Conservation (phyloP, 2,888 invertebrate genomes). For the Leptogaster cylindrica region DNA sequence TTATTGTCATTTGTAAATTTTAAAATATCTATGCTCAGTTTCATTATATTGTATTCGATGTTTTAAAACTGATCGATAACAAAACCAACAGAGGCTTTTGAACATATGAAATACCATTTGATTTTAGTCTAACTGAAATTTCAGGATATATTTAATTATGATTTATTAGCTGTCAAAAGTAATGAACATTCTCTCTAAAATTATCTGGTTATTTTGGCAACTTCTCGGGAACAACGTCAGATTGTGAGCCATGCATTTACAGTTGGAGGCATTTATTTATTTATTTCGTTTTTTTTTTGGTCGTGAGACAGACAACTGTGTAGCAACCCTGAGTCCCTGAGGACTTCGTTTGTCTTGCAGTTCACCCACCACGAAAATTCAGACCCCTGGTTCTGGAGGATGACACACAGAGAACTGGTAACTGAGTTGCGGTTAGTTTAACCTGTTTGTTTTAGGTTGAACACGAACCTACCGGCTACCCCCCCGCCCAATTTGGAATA, state of each 20-base stretch:
- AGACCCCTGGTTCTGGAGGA: neutral
- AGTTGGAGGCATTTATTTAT: neutral
- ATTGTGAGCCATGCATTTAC: neutral
- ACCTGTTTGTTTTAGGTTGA: constrained; percentile 36
- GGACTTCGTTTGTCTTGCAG: neutral
- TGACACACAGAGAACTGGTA: constrained; percentile 39
- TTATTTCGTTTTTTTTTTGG: neutral
- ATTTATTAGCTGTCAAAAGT: too few relatives aligned
- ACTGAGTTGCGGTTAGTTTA: constrained; percentile 45
- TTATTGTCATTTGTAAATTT: too few relatives aligned
- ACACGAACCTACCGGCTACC: neutral
- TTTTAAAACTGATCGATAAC: too few relatives aligned
- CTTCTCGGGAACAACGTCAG: neutral
- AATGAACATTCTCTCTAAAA: too few relatives aligned
- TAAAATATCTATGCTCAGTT: too few relatives aligned
- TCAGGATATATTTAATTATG: too few relatives aligned
- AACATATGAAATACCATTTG: too few relatives aligned
- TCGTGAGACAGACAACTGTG: neutral
- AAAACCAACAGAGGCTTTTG: too few relatives aligned
- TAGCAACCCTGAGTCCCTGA: constrained; percentile 6
- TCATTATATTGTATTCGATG: too few relatives aligned
- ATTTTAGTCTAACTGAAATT: too few relatives aligned
- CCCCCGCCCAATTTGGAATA: neutral
- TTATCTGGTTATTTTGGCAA: neutral
- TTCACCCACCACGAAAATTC: neutral